Evolutionary conservation across 2,113 vertebrate genomes (phyloP).

Genomic region (Sinocyclocheilus maitianheensis): DNA sequence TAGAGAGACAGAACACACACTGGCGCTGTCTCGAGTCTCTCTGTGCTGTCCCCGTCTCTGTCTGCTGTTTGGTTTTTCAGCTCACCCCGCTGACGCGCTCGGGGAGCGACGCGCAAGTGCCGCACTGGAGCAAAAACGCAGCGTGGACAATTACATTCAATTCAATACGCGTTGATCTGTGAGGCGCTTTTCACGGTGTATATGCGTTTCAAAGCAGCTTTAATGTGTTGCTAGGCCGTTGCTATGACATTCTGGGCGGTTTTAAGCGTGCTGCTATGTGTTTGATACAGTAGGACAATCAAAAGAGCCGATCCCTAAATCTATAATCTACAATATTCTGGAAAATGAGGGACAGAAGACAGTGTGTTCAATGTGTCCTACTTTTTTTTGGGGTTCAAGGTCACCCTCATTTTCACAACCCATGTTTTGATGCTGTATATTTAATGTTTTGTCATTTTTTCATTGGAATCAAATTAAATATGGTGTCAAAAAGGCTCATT

Average conservation of each 20-base stretch:
- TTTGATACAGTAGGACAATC: background rate
- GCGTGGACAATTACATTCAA: background rate
- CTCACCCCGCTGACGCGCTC: constrained; percentile 58
- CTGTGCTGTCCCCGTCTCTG: constrained; percentile 60
- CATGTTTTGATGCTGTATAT: background rate
- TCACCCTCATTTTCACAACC: background rate
- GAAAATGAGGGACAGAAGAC: background rate
- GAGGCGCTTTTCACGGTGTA: background rate
- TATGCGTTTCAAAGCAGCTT: background rate
- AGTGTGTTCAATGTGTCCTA: too few relatives aligned
- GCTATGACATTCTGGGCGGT: too few relatives aligned
- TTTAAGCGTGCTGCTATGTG: too few relatives aligned
- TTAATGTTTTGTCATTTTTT: background rate
- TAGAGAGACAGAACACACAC: constrained; percentile 1
- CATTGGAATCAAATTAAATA: too few relatives aligned
- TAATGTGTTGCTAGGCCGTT: too few relatives aligned
- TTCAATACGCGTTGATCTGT: background rate
- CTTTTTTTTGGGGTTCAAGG: background rate
- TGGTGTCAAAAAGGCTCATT: too few relatives aligned
- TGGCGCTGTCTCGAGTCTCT: constrained; percentile 43
- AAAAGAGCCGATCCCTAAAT: background rate
- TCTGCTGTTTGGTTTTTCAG: constrained; percentile 65
- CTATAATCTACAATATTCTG: background rate
- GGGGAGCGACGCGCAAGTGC: constrained; percentile 68
- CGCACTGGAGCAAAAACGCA: constrained; percentile 8